Conservation (phyloP, 1,140 invertebrate genomes). For the Branchinecta lynchi region DNA sequence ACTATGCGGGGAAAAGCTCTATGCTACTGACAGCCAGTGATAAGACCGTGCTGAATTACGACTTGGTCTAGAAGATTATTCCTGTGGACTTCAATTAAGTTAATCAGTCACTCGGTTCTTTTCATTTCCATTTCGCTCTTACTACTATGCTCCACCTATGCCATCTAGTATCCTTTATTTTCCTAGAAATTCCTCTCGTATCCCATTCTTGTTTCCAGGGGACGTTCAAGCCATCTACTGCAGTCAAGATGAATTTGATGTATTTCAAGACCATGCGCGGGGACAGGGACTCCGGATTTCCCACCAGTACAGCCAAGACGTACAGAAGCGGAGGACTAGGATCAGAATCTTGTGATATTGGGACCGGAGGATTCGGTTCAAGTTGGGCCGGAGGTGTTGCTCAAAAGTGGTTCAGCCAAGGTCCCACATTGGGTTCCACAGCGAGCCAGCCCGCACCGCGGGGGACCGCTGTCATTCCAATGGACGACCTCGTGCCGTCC, state of each 20-base stretch:
- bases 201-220: too few relatives aligned
- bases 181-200: too few relatives aligned
- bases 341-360: conserved; percentile 2
- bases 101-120: too few relatives aligned
- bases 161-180: too few relatives aligned
- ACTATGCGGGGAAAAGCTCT: too few relatives aligned
- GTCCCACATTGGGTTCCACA: neutral
- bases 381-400: neutral
- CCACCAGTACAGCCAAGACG: neutral
- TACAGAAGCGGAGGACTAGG: conserved; percentile 7
- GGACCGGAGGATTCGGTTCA: neutral
- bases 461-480: conserved; percentile 6
- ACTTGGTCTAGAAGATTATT: too few relatives aligned
- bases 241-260: conserved; percentile 21
- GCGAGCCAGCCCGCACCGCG: conserved; percentile 1
- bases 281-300: conserved; percentile 14
- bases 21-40: too few relatives aligned
- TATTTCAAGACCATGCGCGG: conserved; percentile 22
- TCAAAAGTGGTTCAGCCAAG: conserved; percentile 4
- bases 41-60: too few relatives aligned
- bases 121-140: too few relatives aligned
- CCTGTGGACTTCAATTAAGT: too few relatives aligned
- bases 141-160: too few relatives aligned
- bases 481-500: neutral
- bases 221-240: too few relatives aligned